These are phyloP conservation scores for Conger conger DNA, from an alignment of 2,113 vertebrate species.

Conservation along the genomic window DNA sequence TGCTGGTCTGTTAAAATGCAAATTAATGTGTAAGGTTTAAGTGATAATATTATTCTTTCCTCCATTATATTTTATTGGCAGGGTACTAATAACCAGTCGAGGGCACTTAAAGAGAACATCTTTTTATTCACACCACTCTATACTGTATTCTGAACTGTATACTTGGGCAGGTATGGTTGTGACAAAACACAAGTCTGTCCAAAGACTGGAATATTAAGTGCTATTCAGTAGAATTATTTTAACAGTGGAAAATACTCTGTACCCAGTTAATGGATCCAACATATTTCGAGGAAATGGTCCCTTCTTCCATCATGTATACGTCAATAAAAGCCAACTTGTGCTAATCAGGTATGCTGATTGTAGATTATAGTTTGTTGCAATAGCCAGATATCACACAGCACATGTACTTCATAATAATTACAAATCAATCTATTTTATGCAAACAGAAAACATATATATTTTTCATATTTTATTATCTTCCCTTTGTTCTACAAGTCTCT, in stretches of 20 bases:
- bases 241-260: slow-evolving; percentile 39
- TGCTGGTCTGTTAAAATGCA: too few species aligned
- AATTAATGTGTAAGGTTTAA: too few species aligned
- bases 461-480: slow-evolving; percentile 13
- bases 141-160: background rate
- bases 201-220: background rate
- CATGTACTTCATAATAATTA: background rate
- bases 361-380: slow-evolving; percentile 2
- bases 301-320: slow-evolving; percentile 56
- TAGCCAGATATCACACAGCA: background rate
- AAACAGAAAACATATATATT: background rate
- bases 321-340: slow-evolving; percentile 56
- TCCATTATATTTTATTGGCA: background rate
- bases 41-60: too few species aligned
- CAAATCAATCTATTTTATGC: background rate
- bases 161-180: background rate
- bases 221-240: slow-evolving; percentile 24
- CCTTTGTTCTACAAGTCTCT: background rate
- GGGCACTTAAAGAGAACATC: background rate
- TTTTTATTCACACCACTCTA: background rate
- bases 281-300: slow-evolving; percentile 53
- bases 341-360: slow-evolving; percentile 47
- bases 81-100: background rate
- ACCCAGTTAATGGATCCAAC: slow-evolving; percentile 57
- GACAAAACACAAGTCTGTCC: background rate